Conservation (phyloP, 2,113 vertebrate genomes). For the Cyprinodon brontotheroides region DNA sequence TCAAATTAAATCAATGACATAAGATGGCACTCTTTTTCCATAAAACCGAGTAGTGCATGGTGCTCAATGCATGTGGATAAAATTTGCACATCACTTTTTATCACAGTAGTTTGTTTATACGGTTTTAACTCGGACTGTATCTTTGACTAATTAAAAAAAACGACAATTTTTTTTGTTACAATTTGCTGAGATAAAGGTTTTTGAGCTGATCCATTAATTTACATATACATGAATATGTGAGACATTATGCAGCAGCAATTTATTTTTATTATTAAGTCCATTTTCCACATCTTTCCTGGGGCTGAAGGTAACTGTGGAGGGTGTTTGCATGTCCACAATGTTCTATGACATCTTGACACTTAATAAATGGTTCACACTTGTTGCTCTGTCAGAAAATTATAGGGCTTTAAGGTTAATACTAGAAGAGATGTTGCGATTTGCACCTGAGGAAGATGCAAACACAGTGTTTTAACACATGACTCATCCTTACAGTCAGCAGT, state of each 20-base stretch:
- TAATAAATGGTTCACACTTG: neutral
- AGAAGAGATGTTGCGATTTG: neutral
- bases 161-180: too few relatives aligned
- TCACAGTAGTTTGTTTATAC: too few relatives aligned
- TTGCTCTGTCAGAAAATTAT: constrained; percentile 5
- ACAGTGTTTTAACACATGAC: constrained; percentile 1
- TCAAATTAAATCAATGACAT: too few relatives aligned
- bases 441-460: neutral
- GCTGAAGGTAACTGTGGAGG: neutral
- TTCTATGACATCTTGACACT: neutral
- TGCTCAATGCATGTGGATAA: too few relatives aligned
- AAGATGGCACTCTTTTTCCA: too few relatives aligned
- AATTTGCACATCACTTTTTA: too few relatives aligned
- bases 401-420: neutral
- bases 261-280: neutral
- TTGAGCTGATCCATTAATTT: too few relatives aligned
- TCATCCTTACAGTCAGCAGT: neutral
- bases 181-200: too few relatives aligned
- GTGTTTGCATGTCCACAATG: neutral
- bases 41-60: too few relatives aligned
- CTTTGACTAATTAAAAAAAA: too few relatives aligned
- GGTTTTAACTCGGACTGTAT: constrained; percentile 3
- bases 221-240: too few relatives aligned
- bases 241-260: neutral
- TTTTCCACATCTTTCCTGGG: neutral